Base-by-base conservation (phyloP, 2,888 invertebrate genomes). In the Pterostichus madidus region DNA sequence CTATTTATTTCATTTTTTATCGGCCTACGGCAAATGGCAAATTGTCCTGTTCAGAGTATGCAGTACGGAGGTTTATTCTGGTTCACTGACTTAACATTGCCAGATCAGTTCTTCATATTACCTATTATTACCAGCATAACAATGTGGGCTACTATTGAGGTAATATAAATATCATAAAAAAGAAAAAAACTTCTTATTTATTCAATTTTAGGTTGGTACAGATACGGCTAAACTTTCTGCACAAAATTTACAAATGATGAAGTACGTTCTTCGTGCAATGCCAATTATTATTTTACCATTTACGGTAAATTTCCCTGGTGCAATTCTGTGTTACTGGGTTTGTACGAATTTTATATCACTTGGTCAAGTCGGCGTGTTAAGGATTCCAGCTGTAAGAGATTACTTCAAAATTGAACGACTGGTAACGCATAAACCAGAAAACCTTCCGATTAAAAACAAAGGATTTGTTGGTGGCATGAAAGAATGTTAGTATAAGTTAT, bases 1-100 rank as follows among this genome's bases (percentile, higher is more conserved):
- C 90, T 99, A 13, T 99, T 99, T 89, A 90, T 99, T 84, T 98
- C 98, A 0, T 96, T 98, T 88, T 99, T 98, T 88, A 92, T 96
- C 90, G 97, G 95, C 0, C 90, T 99, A 68, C 92, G 97, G 86
- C 91, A 93, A 85, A 98, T 99, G 98, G 94, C 97, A 0, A 95
- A 95, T 87, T 92, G 95, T 39, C 99, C 98, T 1, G 96, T 99
- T 46, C 97, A 97, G 56, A 98, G 98, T 88, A 93, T 99, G 92
- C 92, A 93, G 84, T 91, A 93, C 0, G 99, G 99, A 39, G 99
- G 99, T 0, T 85, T 97, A 0, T 94, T 92, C 86, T 99, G 99
- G 99, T 98, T 99, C 89, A 91, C 93, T 2, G 98, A 99, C 91
- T 92, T 99, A 61, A 98, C 98, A 0, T 89, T 97, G 8, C 92